Base-by-base conservation (phyloP, 2,113 vertebrate species). In the Serinus canaria region DNA sequence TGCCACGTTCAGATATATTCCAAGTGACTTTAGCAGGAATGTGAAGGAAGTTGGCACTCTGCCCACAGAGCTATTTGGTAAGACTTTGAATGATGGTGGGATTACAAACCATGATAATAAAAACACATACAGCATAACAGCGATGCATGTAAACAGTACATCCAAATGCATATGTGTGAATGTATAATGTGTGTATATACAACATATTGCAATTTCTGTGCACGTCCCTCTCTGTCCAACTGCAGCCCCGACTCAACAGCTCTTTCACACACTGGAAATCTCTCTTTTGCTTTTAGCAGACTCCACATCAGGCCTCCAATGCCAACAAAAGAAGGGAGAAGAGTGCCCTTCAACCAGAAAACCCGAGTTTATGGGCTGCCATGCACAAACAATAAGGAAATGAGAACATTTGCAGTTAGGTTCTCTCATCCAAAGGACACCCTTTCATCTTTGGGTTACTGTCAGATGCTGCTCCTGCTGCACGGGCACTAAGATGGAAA, bases 11-110 rank as follows among this genome's bases (percentile, higher is more conserved):
- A 97, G 97, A 97, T 97, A 97, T 96, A 96, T 98, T 98, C 97
- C 97, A 97, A 98, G 97, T 95, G 97, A 97, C 98, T 98, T 98
- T 97, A 97, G 95, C 97, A 96, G 94, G 96, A 95, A 97, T 78
- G 95, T 95, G 96, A 97, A 96, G 96, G 94, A 95, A 91, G 94
- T 94, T 98, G 98, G 98, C 98, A 67, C 10, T 8, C 49, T 95
- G 98, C 98, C 98, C 97, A 81, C 92, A 83, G 87, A 62, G 97
- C 97, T 98, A 96, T 98, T 98, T 98, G 98, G 98, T 97, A 97
- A 97, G 97, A 94, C 84, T 83, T 73, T 97, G 98, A 98, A 97
- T 96, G 97, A 97, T 96, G 97, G 96, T 94, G 91, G 97, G 97
- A 97, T 95, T 94, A 87, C 92, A 97, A 97, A 97, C 97, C 97